phyloP scores from a whole-genome alignment of 2,113 vertebrate genomes.

The Lichenostomus cassidix region DNA sequence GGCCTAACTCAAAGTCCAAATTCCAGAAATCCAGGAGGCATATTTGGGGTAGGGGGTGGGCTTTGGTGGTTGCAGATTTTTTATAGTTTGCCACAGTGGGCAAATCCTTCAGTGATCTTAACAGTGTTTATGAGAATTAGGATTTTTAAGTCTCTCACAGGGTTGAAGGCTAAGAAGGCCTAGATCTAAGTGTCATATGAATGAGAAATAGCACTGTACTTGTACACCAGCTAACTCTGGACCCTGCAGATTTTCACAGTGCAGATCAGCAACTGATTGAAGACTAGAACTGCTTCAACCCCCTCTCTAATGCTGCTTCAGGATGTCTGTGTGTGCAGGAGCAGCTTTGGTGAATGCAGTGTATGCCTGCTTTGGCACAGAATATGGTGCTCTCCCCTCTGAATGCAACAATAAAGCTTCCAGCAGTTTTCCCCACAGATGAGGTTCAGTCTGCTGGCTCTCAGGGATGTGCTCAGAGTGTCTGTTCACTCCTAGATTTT shows the following conservation, averaged over 20 bases:
- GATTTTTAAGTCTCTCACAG: not conserved
- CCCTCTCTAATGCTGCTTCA: not conserved
- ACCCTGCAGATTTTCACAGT: not conserved
- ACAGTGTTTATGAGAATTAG: not conserved
- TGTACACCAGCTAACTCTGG: accelerated
- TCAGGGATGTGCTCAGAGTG: not conserved
- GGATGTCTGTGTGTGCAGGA: not conserved
- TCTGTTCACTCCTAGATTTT: not conserved
- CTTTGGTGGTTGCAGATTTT: not conserved
- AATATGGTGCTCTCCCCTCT: not conserved
- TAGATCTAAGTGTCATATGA: not conserved
- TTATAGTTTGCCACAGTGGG: not conserved
- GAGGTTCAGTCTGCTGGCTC: not conserved
- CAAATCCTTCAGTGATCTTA: not conserved
- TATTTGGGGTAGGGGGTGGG: not conserved
- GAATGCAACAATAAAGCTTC: not conserved
- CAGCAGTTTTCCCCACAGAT: not conserved
- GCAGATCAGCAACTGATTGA: not conserved
- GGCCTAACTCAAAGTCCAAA: not conserved
- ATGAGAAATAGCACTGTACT: not conserved
- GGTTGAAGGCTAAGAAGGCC: not conserved
- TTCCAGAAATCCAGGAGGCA: not conserved
- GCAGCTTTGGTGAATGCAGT: not conserved
- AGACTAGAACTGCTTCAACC: not conserved
- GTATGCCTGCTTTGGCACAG: not conserved